A percentile compares a stretch with the other conserved stretches of the same genome.
These are phyloP conservation scores for Andricus grossulariae DNA, from an alignment of 1,140 invertebrate species.

Conservation along the genomic window DNA sequence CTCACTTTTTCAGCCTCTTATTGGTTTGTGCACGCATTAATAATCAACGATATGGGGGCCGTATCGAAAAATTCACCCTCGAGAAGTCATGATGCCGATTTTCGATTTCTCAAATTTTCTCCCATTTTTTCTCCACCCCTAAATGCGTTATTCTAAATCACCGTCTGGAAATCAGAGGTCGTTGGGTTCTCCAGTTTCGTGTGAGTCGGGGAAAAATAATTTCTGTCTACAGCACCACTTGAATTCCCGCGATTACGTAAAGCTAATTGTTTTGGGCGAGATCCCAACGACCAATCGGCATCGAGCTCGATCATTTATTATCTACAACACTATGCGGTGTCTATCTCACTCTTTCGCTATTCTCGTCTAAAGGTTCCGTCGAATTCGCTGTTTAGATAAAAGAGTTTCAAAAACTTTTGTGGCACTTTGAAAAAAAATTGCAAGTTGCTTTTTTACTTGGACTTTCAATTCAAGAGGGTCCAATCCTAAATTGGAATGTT, in stretches of 20 bases:
- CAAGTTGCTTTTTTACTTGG: no score
- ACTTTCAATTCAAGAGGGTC: no score
- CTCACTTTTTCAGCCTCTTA: slow-evolving; percentile 3
- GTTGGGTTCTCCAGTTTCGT: slow-evolving; percentile 35
- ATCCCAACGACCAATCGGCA: slow-evolving; percentile 38
- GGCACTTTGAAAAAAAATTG: no score
- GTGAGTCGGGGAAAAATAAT: slow-evolving; percentile 47
- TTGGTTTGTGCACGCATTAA: slow-evolving; percentile 34
- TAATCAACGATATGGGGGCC: slow-evolving; percentile 29
- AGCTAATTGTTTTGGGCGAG: slow-evolving; percentile 52
- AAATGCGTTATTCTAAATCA: slow-evolving; percentile 31
- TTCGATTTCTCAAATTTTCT: slow-evolving; percentile 37
- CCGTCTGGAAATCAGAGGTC: slow-evolving; percentile 28
- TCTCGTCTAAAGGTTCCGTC: slow-evolving; percentile 30
- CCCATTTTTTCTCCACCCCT: slow-evolving; percentile 29
- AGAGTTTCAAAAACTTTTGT: neutral
- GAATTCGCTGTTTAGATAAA: slow-evolving; percentile 11
- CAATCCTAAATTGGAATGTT: no score
- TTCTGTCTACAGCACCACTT: slow-evolving; percentile 61
- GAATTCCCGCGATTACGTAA: slow-evolving; percentile 51
- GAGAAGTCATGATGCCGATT: neutral
- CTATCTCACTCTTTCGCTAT: slow-evolving; percentile 31
- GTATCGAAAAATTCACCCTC: slow-evolving; percentile 20
- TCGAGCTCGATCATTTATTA: slow-evolving; percentile 37
- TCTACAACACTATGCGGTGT: slow-evolving; percentile 32